A percentile compares a stretch with the other conserved stretches of the same genome.
Conservation (phyloP, 2,113 vertebrate genomes). For the Piprites chloris region DNA sequence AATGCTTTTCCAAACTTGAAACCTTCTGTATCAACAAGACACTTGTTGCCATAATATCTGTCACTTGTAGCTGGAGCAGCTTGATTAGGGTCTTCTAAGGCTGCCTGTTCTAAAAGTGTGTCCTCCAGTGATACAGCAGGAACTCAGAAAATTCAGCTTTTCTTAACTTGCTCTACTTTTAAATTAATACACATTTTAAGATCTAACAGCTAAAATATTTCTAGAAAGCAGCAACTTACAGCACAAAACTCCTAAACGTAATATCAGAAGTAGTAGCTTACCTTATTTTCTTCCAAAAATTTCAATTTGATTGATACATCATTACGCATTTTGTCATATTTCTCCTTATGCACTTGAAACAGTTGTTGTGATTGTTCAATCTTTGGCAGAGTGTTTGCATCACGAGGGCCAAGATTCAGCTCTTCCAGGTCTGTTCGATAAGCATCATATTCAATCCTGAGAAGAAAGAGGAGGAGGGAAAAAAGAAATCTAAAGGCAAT, state of each 20-base stretch:
- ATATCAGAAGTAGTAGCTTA: slow-evolving; percentile 40
- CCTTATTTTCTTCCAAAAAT: slow-evolving; percentile 99
- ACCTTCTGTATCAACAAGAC: background rate
- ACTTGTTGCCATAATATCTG: background rate
- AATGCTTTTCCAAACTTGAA: background rate
- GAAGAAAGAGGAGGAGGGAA: background rate
- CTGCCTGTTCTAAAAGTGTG: background rate
- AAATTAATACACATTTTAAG: background rate
- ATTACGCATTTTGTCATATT: slow-evolving; percentile 93
- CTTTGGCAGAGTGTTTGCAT: slow-evolving; percentile 89
- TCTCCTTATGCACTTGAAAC: slow-evolving; percentile 92
- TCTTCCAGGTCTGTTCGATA: slow-evolving; percentile 97
- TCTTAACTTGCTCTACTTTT: background rate
- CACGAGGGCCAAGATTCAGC: slow-evolving; percentile 92
- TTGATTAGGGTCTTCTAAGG: background rate
- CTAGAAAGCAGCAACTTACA: background rate
- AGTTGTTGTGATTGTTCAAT: slow-evolving; percentile 91
- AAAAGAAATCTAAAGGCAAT: background rate
- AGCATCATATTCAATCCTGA: slow-evolving; percentile 93
- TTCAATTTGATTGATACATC: slow-evolving; percentile 93
- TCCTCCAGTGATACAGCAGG: background rate
- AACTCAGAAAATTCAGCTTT: background rate
- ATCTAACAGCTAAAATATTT: background rate
- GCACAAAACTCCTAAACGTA: background rate
- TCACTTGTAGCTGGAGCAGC: background rate